A percentile compares a stretch with the other conserved stretches of the same genome.
Evolutionary conservation across 2,113 vertebrate species (phyloP).

Genomic region (Chamaetylas fuelleborni): DNA sequence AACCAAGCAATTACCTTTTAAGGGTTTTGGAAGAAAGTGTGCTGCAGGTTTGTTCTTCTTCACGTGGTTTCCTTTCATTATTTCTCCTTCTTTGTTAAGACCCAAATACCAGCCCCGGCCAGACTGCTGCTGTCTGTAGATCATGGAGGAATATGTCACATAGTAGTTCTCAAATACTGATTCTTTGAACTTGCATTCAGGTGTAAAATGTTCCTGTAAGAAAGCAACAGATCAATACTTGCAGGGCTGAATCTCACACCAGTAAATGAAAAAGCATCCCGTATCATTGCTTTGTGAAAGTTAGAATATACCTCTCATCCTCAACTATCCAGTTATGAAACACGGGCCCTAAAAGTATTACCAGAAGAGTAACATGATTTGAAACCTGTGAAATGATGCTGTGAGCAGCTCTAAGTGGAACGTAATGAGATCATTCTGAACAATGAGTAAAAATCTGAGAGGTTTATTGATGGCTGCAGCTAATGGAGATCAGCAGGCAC

Average conservation of each 20-base stretch:
- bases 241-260: not conserved
- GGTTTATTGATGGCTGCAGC: not conserved
- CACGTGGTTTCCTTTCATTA: constrained; percentile 99
- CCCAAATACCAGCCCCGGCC: constrained; percentile 98
- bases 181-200: constrained; percentile 99
- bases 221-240: constrained; percentile 23
- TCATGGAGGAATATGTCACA: constrained; percentile 98
- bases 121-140: constrained; percentile 97
- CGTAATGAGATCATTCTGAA: not conserved
- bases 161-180: constrained; percentile 99
- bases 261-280: not conserved
- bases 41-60: constrained; percentile 99
- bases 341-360: not conserved
- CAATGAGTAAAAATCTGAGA: not conserved
- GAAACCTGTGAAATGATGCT: not conserved
- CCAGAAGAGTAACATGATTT: constrained; percentile 21
- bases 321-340: not conserved
- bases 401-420: not conserved
- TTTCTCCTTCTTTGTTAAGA: constrained; percentile 99
- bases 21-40: constrained; percentile 98
- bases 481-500: not conserved
- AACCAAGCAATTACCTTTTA: constrained; percentile 85
- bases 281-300: not conserved
- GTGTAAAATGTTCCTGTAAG: constrained; percentile 95
- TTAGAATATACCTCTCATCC: not conserved